phyloP scores from a whole-genome alignment of 2,888 invertebrate species.

The Cosmia trapezina region DNA sequence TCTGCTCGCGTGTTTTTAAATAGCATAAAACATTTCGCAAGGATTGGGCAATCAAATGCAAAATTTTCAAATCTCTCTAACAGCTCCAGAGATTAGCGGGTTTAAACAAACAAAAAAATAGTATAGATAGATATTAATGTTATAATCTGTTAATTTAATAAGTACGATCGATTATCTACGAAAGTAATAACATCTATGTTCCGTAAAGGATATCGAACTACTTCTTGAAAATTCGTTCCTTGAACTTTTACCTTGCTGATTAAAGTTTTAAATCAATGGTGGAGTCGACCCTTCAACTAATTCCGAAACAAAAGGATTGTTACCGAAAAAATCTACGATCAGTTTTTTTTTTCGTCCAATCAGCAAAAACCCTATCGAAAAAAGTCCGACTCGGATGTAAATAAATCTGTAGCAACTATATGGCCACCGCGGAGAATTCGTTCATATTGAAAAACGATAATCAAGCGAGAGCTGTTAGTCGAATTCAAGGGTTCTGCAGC shows the following conservation, averaged over 20 bases:
- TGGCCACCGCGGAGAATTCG: slow-evolving; percentile 81
- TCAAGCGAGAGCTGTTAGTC: slow-evolving; percentile 14
- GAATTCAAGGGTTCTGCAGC: slow-evolving; percentile 44
- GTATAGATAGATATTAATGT: too few relatives aligned
- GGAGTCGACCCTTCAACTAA: slow-evolving; percentile 69
- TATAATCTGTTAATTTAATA: too few relatives aligned
- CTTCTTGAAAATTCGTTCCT: not conserved
- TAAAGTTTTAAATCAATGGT: slow-evolving; percentile 35
- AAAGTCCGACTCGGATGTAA: slow-evolving; percentile 83
- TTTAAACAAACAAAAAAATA: too few relatives aligned
- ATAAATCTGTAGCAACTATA: slow-evolving; percentile 84
- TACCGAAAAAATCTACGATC: slow-evolving; percentile 76
- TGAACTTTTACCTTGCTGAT: not conserved
- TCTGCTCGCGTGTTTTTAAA: too few relatives aligned
- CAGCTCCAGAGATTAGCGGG: too few relatives aligned
- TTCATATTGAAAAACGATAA: slow-evolving; percentile 66
- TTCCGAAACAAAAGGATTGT: slow-evolving; percentile 77
- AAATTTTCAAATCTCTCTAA: too few relatives aligned
- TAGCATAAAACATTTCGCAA: too few relatives aligned
- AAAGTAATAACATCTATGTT: not conserved
- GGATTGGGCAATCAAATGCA: too few relatives aligned
- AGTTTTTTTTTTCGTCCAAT: slow-evolving; percentile 84
- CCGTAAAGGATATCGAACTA: not conserved
- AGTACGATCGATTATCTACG: not conserved
- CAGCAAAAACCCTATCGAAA: slow-evolving; percentile 82